phyloP scores from a whole-genome alignment of 2,888 invertebrate species.

The Eupithecia insigniata region DNA sequence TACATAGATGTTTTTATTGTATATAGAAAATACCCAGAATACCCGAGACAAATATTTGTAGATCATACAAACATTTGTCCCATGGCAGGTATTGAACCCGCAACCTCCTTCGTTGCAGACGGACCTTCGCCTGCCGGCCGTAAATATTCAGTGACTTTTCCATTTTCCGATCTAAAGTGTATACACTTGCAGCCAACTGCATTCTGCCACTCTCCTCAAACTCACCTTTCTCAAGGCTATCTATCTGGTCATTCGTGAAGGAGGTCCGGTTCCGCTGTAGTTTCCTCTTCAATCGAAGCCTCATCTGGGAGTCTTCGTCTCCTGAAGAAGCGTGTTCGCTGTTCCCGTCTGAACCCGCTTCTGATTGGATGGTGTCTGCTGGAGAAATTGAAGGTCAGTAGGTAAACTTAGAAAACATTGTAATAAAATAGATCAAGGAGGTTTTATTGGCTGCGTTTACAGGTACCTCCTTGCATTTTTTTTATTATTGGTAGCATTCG shows the following conservation, averaged over 20 bases:
- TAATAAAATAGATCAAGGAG: background rate
- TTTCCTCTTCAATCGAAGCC: slow-evolving; percentile 96
- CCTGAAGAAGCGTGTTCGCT: slow-evolving; percentile 96
- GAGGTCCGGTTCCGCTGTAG: slow-evolving; percentile 98
- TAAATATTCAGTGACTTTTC: background rate
- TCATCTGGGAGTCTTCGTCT: slow-evolving; percentile 95
- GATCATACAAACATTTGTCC: too few relatives aligned
- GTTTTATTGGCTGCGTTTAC: background rate
- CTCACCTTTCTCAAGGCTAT: slow-evolving; percentile 98
- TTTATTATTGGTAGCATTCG: too few relatives aligned
- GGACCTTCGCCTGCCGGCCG: too few relatives aligned
- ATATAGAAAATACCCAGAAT: too few relatives aligned
- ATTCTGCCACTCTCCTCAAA: background rate
- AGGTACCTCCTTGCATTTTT: background rate
- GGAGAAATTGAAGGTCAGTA: slow-evolving; percentile 1
- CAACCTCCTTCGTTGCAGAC: too few relatives aligned
- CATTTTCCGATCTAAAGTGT: background rate
- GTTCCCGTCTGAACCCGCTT: slow-evolving; percentile 92
- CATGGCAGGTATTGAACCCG: too few relatives aligned
- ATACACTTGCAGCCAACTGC: background rate
- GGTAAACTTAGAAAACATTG: background rate
- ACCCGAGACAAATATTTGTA: too few relatives aligned
- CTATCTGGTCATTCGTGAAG: slow-evolving; percentile 99
- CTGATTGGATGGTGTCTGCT: slow-evolving; percentile 85
- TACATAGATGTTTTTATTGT: too few relatives aligned